Evolutionary conservation across 2,797 vertebrate species (phyloP).

Genomic region (Monodelphis domestica): DNA sequence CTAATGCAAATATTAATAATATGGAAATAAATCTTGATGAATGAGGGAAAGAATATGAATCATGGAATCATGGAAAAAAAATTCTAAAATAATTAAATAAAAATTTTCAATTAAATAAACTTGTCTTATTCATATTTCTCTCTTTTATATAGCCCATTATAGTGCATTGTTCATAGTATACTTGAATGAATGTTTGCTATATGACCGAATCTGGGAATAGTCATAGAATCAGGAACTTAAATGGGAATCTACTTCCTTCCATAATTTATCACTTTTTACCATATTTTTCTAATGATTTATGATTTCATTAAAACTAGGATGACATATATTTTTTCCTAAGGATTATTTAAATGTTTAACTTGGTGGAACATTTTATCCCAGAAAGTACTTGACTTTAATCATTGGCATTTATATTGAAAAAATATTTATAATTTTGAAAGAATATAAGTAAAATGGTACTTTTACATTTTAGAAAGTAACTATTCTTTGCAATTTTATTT

Average conservation of each 20-base stretch:
- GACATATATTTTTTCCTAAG: not conserved
- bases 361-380: not conserved
- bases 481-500: conserved; percentile 48
- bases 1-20: no score
- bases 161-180: not conserved
- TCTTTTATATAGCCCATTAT: not conserved
- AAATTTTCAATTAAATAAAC: no score
- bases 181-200: not conserved
- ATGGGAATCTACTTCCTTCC: not conserved
- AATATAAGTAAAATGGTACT: not conserved
- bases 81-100: no score
- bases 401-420: not conserved
- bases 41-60: no score
- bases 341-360: not conserved
- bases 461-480: not conserved
- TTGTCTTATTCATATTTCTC: not conserved
- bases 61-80: no score
- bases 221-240: not conserved
- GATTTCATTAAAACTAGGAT: not conserved
- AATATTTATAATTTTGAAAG: not conserved
- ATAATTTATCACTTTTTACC: not conserved
- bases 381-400: not conserved
- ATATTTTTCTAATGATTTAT: not conserved
- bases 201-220: not conserved
- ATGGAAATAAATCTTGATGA: no score